Percentiles rank a stretch among this genome's conserved stretches.
These are phyloP conservation scores for Crotalus helleri DNA, from an alignment of 2,113 vertebrate species.

Conservation along the genomic window DNA sequence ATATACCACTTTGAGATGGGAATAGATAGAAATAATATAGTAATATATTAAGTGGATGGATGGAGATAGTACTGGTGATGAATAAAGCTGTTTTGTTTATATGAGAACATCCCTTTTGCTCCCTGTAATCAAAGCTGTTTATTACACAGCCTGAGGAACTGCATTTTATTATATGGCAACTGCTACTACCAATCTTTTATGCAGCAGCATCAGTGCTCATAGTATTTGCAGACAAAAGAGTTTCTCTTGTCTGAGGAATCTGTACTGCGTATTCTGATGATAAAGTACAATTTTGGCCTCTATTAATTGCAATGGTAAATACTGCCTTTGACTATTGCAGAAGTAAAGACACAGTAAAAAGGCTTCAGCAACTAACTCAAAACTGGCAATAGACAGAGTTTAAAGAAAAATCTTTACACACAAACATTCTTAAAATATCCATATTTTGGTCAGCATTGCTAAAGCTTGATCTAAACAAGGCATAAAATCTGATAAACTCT, in stretches of 20 bases:
- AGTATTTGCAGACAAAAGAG: neutral
- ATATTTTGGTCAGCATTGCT: constrained; percentile 46
- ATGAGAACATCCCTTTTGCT: neutral
- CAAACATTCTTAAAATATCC: constrained; percentile 39
- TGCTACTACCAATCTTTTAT: constrained; percentile 22
- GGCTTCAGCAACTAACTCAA: constrained; percentile 30
- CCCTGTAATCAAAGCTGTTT: constrained; percentile 10
- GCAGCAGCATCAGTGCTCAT: constrained; percentile 3
- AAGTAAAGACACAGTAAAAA: constrained; percentile 28
- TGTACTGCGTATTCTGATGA: neutral
- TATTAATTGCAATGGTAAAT: neutral
- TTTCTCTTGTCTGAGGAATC: neutral
- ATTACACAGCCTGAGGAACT: constrained; percentile 5
- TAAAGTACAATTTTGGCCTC: neutral
- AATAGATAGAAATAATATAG: neutral
- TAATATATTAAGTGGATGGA: neutral
- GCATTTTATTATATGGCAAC: neutral
- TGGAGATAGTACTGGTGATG: neutral
- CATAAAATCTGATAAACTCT: constrained; percentile 64
- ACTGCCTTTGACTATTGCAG: constrained; percentile 28
- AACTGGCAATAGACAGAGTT: constrained; percentile 33
- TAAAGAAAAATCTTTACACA: constrained; percentile 53
- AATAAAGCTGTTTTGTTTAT: neutral
- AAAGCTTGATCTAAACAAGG: constrained; percentile 52
- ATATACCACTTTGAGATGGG: neutral